Conservation (phyloP, 2,888 invertebrate genomes). For the Watsonalla cultraria region DNA sequence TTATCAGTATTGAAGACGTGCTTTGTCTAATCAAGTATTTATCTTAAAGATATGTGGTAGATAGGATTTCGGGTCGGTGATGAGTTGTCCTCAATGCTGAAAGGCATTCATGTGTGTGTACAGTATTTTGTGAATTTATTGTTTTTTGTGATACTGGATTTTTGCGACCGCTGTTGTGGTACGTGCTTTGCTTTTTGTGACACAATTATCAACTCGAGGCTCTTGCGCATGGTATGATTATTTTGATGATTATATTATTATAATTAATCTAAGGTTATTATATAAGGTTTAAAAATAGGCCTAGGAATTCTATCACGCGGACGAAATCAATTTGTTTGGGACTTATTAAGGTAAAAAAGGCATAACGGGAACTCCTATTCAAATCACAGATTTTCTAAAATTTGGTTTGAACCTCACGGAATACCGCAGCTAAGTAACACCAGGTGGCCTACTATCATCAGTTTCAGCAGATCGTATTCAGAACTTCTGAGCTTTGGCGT, state of each 20-base stretch:
- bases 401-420: too few species aligned
- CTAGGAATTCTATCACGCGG: too few species aligned
- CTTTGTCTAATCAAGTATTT: conserved; percentile 41
- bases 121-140: conserved; percentile 3
- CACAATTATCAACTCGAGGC: background rate
- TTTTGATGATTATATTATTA: background rate
- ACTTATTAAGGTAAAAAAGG: too few species aligned
- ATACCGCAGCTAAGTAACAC: too few species aligned
- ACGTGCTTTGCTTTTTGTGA: background rate
- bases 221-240: background rate
- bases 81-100: conserved; percentile 23
- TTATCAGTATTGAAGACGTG: conserved; percentile 36
- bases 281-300: too few species aligned
- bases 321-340: too few species aligned
- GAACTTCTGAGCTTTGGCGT: too few species aligned
- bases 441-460: too few species aligned
- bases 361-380: too few species aligned
- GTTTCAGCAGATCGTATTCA: too few species aligned
- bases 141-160: background rate
- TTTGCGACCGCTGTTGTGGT: background rate
- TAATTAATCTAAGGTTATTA: too few species aligned
- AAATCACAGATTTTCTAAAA: too few species aligned
- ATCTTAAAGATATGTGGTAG: conserved; percentile 26
- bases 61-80: conserved; percentile 29
- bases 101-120: conserved; percentile 17